A percentile compares a stretch with the other conserved stretches of the same genome.
phyloP scores from a whole-genome alignment of 2,888 invertebrate genomes.

The Ochropleura plecta region DNA sequence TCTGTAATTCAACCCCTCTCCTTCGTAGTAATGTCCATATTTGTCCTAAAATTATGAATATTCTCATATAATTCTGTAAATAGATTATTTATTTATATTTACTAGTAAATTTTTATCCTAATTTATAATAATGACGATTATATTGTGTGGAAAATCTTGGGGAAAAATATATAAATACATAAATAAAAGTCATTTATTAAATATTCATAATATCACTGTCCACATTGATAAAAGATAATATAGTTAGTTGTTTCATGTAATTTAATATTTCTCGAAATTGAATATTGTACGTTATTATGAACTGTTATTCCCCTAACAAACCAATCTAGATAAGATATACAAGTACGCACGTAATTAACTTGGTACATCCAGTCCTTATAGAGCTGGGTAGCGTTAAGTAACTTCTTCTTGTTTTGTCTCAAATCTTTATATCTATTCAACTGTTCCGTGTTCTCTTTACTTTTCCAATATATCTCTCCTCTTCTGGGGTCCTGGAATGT shows the following conservation, averaged over 20 bases:
- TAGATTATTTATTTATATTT: not conserved
- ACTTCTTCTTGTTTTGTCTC: slow-evolving; percentile 77
- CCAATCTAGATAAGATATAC: not conserved
- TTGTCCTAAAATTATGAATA: slow-evolving; percentile 73
- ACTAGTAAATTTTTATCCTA: not conserved
- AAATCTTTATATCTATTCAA: slow-evolving; percentile 78
- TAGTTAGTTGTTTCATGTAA: not conserved
- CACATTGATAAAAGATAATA: not conserved
- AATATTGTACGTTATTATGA: not conserved
- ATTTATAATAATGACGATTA: not conserved
- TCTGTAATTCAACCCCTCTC: slow-evolving; percentile 80
- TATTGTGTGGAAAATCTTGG: not conserved
- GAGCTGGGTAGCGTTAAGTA: slow-evolving; percentile 74
- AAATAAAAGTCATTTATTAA: not conserved
- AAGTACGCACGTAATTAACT: slow-evolving; percentile 77
- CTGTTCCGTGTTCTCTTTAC: slow-evolving; percentile 84
- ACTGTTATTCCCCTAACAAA: not conserved
- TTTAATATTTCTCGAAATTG: not conserved
- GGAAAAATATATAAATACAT: not conserved
- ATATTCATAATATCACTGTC: not conserved
- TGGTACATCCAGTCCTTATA: slow-evolving; percentile 79
- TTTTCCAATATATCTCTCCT: slow-evolving; percentile 82
- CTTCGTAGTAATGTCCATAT: slow-evolving; percentile 85
- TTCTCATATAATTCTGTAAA: not conserved
- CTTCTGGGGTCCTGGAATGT: slow-evolving; percentile 82